Evolutionary conservation across 2,888 invertebrate genomes (phyloP).

Genomic region (Aleiodes alternator): DNA sequence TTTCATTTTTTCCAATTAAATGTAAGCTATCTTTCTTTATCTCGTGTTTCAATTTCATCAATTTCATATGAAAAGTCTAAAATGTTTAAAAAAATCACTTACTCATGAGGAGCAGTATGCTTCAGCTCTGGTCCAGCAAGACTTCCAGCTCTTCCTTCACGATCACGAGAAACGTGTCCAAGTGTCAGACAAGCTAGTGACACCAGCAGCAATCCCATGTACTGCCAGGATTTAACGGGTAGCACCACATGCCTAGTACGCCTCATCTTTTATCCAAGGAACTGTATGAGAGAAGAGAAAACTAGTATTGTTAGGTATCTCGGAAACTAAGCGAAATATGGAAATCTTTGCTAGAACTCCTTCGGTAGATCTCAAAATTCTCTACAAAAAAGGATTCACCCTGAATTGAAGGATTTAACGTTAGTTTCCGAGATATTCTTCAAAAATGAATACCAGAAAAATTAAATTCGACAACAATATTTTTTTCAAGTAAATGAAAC

Average conservation of each 20-base stretch:
- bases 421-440: too few relatives aligned
- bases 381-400: too few relatives aligned
- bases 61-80: too few relatives aligned
- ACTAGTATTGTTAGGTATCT: not conserved
- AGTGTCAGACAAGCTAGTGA: constrained; percentile 71
- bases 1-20: too few relatives aligned
- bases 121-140: constrained; percentile 69
- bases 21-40: too few relatives aligned
- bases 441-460: too few relatives aligned
- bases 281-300: not conserved
- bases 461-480: too few relatives aligned
- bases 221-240: constrained; percentile 71
- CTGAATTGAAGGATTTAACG: too few relatives aligned
- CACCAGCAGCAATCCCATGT: constrained; percentile 68
- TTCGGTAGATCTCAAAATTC: too few relatives aligned
- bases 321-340: not conserved
- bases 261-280: constrained; percentile 60
- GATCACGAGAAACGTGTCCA: constrained; percentile 69
- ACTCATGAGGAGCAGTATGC: constrained; percentile 71
- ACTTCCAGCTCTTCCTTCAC: constrained; percentile 70
- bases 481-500: not conserved
- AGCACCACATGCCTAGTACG: constrained; percentile 68
- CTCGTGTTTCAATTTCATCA: too few relatives aligned
- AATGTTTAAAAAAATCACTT: constrained; percentile 43
- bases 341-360: too few relatives aligned